These are phyloP conservation scores for Dendropsophus ebraccatus DNA, from an alignment of 2,113 vertebrate species.

Conservation along the genomic window DNA sequence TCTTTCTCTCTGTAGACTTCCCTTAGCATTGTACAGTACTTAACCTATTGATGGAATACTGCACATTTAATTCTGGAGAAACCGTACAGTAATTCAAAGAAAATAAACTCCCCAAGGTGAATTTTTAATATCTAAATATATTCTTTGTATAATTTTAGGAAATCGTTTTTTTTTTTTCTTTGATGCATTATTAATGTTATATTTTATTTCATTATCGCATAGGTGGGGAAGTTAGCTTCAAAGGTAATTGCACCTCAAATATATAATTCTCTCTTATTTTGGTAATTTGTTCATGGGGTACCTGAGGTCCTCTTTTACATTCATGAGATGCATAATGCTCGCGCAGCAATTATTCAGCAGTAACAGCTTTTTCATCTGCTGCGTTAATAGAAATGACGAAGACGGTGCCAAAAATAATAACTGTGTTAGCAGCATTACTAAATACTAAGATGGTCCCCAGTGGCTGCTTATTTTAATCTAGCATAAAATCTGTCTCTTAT, in stretches of 20 bases:
- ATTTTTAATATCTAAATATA: not conserved
- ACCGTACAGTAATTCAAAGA: not conserved
- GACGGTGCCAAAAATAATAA: not conserved
- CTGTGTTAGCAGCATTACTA: not conserved
- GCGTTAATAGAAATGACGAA: not conserved
- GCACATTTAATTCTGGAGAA: conserved; percentile 6
- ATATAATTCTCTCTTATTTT: not conserved
- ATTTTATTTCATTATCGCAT: not conserved
- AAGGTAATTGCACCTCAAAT: not conserved
- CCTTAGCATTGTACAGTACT: conserved; percentile 15
- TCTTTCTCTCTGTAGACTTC: conserved; percentile 20
- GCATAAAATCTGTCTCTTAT: not conserved
- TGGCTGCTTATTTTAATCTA: not conserved
- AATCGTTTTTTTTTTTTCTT: not conserved
- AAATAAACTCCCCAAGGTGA: not conserved
- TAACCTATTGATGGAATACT: conserved; percentile 34
- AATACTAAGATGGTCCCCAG: not conserved
- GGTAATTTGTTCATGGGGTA: not conserved
- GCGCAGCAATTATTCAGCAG: not conserved
- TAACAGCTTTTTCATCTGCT: conserved; percentile 5
- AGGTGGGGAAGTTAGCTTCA: not conserved
- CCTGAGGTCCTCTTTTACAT: not conserved
- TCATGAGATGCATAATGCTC: conserved; percentile 9
- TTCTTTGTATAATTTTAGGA: not conserved
- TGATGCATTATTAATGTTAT: not conserved